A percentile compares a stretch with the other conserved stretches of the same genome.
Conservation (phyloP, 2,113 vertebrate species). For the Ia io region DNA sequence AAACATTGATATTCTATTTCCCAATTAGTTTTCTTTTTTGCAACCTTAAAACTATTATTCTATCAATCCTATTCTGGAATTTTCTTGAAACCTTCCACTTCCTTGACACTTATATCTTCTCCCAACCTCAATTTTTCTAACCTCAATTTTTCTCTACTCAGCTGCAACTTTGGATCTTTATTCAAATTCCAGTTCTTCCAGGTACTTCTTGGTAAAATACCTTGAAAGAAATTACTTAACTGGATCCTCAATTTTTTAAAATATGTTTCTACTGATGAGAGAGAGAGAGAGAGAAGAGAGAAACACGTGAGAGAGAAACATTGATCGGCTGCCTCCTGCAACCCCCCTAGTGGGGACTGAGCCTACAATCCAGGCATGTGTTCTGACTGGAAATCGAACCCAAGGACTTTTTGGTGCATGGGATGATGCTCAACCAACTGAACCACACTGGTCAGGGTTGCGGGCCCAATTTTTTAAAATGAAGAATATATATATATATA, state of each 20-base stretch:
- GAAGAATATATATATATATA: neutral
- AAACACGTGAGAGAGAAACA: no score
- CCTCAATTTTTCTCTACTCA: neutral
- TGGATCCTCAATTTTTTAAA: neutral
- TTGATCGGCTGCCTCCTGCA: no score
- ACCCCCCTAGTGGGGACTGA: no score
- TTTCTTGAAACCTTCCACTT: neutral
- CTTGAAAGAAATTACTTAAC: neutral
- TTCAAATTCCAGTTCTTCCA: neutral
- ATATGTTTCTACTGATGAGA: neutral
- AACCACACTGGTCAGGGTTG: no score
- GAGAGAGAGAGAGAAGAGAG: no score
- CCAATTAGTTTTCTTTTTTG: neutral
- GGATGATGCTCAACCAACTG: no score
- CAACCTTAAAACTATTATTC: neutral
- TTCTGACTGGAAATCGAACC: no score
- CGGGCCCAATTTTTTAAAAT: neutral
- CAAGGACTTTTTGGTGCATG: no score
- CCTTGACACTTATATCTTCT: neutral
- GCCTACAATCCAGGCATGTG: no score
- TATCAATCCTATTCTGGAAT: neutral
- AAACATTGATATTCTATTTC: neutral
- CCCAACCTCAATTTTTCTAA: neutral
- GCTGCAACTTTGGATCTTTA: neutral
- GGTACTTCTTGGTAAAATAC: neutral